phyloP scores from a whole-genome alignment of 2,888 invertebrate species.

The Amblyteles armatorius region DNA sequence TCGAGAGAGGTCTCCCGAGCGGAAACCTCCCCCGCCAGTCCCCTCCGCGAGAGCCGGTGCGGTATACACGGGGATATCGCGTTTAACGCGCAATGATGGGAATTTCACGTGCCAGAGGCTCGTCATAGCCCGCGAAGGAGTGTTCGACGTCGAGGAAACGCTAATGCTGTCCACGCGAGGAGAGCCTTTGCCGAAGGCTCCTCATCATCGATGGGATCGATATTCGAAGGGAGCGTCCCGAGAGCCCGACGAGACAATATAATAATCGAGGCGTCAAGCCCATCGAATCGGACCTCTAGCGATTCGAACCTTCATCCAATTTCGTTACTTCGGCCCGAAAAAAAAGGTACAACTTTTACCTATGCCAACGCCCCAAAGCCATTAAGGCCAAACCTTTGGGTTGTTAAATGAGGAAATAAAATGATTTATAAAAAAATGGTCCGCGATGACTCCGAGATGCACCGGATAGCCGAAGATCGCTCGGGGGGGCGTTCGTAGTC shows the following conservation, averaged over 20 bases:
- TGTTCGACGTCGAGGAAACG: conserved; percentile 65
- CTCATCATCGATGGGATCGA: conserved; percentile 55
- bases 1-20: conserved; percentile 39
- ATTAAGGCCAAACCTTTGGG: conserved; percentile 38
- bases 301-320: conserved; percentile 34
- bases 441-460: conserved; percentile 63
- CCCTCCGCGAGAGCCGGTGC: conserved; percentile 2
- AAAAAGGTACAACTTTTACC: conserved; percentile 8
- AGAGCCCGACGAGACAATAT: conserved; percentile 25
- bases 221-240: conserved; percentile 44
- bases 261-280: conserved; percentile 31
- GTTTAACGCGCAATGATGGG: conserved; percentile 73
- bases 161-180: conserved; percentile 60
- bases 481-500: conserved; percentile 58
- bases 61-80: conserved; percentile 56
- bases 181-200: conserved; percentile 20
- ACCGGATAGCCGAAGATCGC: conserved; percentile 69
- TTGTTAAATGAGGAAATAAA: conserved; percentile 54
- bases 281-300: conserved; percentile 15
- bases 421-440: conserved; percentile 31
- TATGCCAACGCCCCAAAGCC: background rate
- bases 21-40: conserved; percentile 38
- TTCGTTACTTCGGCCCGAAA: conserved; percentile 9
- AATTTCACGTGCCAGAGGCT: conserved; percentile 75
- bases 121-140: conserved; percentile 73